A percentile compares a stretch with the other conserved stretches of the same genome.
Conservation (phyloP, 2,113 vertebrate species). For the Carollia perspicillata region DNA sequence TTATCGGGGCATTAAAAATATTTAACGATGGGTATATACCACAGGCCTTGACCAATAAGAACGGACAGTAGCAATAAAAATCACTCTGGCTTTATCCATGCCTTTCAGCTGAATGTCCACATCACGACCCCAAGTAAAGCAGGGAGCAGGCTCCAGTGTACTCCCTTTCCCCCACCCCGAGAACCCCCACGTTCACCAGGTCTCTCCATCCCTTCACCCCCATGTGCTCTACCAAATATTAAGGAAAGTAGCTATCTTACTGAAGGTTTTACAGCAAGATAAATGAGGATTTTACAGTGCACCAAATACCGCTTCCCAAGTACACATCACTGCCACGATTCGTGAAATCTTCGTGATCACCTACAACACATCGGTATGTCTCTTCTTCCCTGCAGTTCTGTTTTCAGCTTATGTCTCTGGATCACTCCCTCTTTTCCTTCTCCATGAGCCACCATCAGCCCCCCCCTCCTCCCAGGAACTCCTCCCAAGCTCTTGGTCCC, state of each 20-base stretch:
- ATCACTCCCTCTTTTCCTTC: not conserved
- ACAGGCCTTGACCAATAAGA: not conserved
- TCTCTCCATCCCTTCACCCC: not conserved
- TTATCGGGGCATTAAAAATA: not conserved
- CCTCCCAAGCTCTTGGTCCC: not conserved
- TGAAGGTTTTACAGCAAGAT: not conserved
- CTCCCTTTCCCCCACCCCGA: not conserved
- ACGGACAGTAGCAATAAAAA: not conserved
- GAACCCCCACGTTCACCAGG: not conserved
- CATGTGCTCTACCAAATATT: not conserved
- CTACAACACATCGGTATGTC: not conserved
- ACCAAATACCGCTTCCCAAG: not conserved
- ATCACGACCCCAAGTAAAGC: too few species aligned
- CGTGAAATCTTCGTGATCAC: not conserved
- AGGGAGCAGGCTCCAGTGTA: rapidly evolving
- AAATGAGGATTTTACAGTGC: not conserved
- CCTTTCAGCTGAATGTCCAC: not conserved
- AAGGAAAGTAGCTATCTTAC: not conserved
- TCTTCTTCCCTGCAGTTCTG: not conserved
- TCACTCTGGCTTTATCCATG: not conserved
- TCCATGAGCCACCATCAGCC: not conserved
- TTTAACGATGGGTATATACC: not conserved
- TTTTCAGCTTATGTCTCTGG: not conserved
- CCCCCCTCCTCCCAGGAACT: not conserved
- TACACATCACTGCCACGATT: not conserved